Conservation (phyloP, 2,888 invertebrate genomes). For the Gonocerus acuteangulatus region DNA sequence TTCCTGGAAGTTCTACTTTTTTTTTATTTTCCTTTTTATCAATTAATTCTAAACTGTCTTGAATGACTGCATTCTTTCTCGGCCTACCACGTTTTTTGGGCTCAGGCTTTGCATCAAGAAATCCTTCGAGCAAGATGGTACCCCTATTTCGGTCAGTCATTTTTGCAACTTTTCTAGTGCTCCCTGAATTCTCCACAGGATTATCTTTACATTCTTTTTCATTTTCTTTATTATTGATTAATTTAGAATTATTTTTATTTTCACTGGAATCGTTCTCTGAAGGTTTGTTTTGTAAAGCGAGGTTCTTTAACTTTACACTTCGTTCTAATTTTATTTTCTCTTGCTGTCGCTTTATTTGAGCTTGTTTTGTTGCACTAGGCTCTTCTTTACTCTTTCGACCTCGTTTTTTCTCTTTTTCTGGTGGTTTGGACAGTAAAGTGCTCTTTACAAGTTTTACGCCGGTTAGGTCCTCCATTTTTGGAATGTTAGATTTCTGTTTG, state of each 20-base stretch:
- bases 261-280: background rate
- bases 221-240: background rate
- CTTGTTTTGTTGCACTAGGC: constrained; percentile 1
- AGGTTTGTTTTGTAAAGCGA: constrained; percentile 1
- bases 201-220: background rate
- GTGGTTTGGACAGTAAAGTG: constrained; percentile 10
- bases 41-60: too few relatives aligned
- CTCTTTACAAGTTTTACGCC: constrained; percentile 14
- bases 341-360: background rate
- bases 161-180: background rate
- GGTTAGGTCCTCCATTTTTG: background rate
- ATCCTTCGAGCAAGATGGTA: constrained; percentile 14
- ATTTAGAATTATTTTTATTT: background rate
- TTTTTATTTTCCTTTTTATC: background rate
- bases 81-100: background rate
- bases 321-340: background rate
- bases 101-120: background rate
- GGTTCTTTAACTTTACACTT: constrained; percentile 5
- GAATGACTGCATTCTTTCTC: background rate
- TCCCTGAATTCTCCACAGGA: background rate
- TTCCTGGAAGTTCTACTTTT: background rate
- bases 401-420: background rate
- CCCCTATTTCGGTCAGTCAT: constrained; percentile 15
- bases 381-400: background rate
- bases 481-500: too few relatives aligned